Base-by-base conservation (phyloP, 1,140 invertebrate genomes). In the Colletes latitarsis region DNA sequence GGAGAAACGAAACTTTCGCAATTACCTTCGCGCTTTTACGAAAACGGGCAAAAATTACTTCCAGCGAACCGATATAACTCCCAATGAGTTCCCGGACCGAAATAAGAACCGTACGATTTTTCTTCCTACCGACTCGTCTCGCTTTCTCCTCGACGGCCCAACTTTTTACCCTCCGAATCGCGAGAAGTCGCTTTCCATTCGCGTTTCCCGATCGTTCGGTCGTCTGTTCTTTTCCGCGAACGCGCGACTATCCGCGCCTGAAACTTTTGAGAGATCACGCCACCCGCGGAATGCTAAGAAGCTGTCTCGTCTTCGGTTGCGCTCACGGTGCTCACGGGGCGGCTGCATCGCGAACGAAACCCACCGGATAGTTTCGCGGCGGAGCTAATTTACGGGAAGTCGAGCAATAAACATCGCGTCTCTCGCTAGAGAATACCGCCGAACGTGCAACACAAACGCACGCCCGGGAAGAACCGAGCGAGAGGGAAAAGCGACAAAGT, bases 361-460 rank as follows among this genome's bases (percentile, higher is more conserved):
- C 86, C 82, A 83, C 83, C 82, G 81, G 76, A 86, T 89, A 88
- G 87, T 89, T 87, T 89, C 84, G 84, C 83, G 87, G 88, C 83
- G 86, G 74, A 83, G 87, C 90, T 93, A 93, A 93, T 93, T 93
- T 93, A 93, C 90, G 85, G 84, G 87, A 91, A 92, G 91, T 92
- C 90, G 78, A 75, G 88, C 88, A 92, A 93, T 93, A 93, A 93
- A 93, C 88, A 92, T 91, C 86, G 83, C 88, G 89, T 85, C 89
- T 91, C 90, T 90, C 90, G 85, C 89, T 92, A 89, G 91, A 92
- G 90, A 91, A 92, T 92, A 92, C 89, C 82, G 60, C 66, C 70
- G 74, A 67, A 58, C 82, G 58, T 53, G 70, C 72, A 67, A 80
- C 21, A 75, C 67, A 8, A 21, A 53, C 66, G 43, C 15, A 67